phyloP scores from a whole-genome alignment of 2,797 vertebrate species.

The Enteromius fasciolatus region DNA sequence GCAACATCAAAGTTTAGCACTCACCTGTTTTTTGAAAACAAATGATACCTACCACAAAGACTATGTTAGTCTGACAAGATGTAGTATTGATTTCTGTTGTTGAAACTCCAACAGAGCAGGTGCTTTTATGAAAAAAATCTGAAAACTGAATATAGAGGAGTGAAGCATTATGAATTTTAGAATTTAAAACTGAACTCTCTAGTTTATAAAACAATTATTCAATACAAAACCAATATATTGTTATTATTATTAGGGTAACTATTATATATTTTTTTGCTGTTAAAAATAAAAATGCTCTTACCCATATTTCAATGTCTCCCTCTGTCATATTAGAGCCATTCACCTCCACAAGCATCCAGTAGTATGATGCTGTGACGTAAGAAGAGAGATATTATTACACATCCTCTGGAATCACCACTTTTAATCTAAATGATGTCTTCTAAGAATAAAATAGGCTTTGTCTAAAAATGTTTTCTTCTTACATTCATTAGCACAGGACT shows the following conservation, averaged over 20 bases:
- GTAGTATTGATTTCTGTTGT: neutral
- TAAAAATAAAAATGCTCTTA: constrained; percentile 53
- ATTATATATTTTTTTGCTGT: neutral
- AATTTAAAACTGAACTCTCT: neutral
- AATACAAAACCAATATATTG: neutral
- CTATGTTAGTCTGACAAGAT: constrained; percentile 51
- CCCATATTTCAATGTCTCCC: constrained; percentile 57
- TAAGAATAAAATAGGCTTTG: neutral
- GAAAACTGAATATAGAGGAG: constrained; percentile 64
- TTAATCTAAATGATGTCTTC: constrained; percentile 1
- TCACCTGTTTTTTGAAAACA: neutral
- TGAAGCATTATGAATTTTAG: neutral
- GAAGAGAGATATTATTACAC: constrained; percentile 29
- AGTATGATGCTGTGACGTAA: constrained; percentile 65
- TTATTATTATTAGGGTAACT: neutral
- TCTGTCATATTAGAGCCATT: neutral
- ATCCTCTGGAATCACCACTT: neutral
- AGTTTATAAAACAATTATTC: neutral
- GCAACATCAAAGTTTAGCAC: constrained; percentile 1
- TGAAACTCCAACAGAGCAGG: constrained; percentile 15
- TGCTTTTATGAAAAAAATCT: constrained; percentile 42
- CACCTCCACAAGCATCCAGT: constrained; percentile 66
- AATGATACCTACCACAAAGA: constrained; percentile 8
- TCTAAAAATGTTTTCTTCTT: constrained; percentile 46
- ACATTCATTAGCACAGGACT: constrained; percentile 68